Evolutionary conservation across 2,797 vertebrate genomes (phyloP).

Genomic region (Gobionotothen gibberifrons): DNA sequence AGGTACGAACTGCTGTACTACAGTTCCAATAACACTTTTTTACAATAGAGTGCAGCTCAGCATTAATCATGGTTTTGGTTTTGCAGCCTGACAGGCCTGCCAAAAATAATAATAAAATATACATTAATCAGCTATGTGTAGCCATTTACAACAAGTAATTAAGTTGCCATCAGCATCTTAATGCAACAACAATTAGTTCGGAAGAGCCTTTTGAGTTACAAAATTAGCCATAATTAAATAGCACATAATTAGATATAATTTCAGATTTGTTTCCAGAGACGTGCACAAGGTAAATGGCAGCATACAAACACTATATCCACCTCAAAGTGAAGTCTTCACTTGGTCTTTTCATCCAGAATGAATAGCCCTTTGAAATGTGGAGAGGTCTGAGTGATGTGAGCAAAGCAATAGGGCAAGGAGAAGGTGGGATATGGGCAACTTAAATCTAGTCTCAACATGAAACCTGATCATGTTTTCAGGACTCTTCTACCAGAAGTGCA

Average conservation of each 20-base stretch:
- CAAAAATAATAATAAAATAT: constrained; percentile 15
- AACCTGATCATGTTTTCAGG: constrained; percentile 72
- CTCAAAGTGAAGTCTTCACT: constrained; percentile 12
- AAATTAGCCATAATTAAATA: constrained; percentile 53
- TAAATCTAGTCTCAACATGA: constrained; percentile 70
- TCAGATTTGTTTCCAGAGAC: constrained; percentile 19
- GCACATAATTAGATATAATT: constrained; percentile 36
- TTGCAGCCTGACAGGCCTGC: constrained; percentile 3
- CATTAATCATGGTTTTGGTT: constrained; percentile 21
- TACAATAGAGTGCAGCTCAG: neutral
- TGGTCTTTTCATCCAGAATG: constrained; percentile 37
- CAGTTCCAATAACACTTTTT: neutral
- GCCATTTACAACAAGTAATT: constrained; percentile 45
- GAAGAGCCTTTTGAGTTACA: constrained; percentile 47
- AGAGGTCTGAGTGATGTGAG: constrained; percentile 45
- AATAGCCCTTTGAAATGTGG: constrained; percentile 35
- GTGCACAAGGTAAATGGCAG: constrained; percentile 35
- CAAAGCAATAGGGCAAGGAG: constrained; percentile 29
- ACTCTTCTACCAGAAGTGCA: constrained; percentile 62
- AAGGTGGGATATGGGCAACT: constrained; percentile 28
- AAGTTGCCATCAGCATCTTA: constrained; percentile 36
- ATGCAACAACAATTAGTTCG: constrained; percentile 28
- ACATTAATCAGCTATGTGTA: constrained; percentile 23
- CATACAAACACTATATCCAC: constrained; percentile 6
- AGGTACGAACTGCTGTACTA: neutral